phyloP scores from a whole-genome alignment of 2,888 invertebrate species.

The Hartigia nigra region DNA sequence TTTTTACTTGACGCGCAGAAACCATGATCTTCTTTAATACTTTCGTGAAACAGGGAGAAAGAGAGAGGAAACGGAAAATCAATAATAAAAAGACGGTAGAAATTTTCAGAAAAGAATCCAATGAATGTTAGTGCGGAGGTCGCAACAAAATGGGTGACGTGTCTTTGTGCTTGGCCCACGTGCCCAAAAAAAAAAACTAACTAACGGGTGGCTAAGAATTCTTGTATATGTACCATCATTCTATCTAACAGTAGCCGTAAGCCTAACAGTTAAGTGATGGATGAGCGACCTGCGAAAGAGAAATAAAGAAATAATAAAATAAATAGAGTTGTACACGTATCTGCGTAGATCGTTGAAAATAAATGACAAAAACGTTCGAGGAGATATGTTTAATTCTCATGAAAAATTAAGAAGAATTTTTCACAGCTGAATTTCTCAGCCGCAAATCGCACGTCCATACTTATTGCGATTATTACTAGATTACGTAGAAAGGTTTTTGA shows the following conservation, averaged over 20 bases:
- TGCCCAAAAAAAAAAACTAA: slow-evolving; percentile 10
- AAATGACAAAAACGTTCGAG: slow-evolving; percentile 13
- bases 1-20: neutral
- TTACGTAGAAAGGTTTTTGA: slow-evolving; percentile 65
- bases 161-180: slow-evolving; percentile 53
- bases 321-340: neutral
- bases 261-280: slow-evolving; percentile 57
- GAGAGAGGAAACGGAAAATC: slow-evolving; percentile 17
- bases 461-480: slow-evolving; percentile 26
- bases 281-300: slow-evolving; percentile 41
- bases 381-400: neutral
- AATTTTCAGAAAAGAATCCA: neutral
- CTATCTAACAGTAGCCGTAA: slow-evolving; percentile 62
- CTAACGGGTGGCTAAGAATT: slow-evolving; percentile 38
- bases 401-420: neutral
- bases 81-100: too few species aligned
- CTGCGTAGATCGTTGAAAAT: neutral
- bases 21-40: neutral
- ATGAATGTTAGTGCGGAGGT: neutral
- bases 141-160: slow-evolving; percentile 24
- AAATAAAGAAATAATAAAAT: neutral
- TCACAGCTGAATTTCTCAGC: neutral
- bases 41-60: neutral
- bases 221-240: slow-evolving; percentile 61
- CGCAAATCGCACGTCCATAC: neutral